Percentiles rank a stretch among this genome's conserved stretches.
These are phyloP conservation scores for Microplitis deprimator DNA, from an alignment of 2,888 invertebrate genomes.

Conservation along the genomic window DNA sequence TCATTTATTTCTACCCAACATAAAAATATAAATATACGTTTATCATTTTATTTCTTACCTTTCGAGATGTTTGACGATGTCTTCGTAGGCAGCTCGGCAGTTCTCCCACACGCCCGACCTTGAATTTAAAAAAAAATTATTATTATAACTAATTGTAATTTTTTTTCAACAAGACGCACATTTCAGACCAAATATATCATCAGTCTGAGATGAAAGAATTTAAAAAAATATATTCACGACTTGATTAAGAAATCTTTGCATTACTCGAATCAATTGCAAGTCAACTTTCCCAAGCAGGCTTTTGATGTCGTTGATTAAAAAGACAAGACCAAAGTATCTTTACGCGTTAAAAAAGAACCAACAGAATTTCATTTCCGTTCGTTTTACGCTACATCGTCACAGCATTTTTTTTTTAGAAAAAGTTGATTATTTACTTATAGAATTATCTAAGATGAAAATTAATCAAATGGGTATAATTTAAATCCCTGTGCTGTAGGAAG, in stretches of 20 bases:
- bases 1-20: not conserved
- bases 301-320: conserved; percentile 71
- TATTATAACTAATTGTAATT: conserved; percentile 26
- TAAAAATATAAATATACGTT: too few species aligned
- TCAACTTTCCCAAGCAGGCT: conserved; percentile 41
- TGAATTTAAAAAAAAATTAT: conserved; percentile 40
- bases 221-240: not conserved
- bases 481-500: not conserved
- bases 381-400: conserved; percentile 3
- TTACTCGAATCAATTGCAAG: conserved; percentile 35
- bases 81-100: conserved; percentile 94
- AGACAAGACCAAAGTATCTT: conserved; percentile 41
- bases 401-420: not conserved
- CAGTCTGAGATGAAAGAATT: conserved; percentile 28
- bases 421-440: not conserved
- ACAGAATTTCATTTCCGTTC: conserved; percentile 35
- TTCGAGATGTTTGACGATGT: conserved; percentile 95
- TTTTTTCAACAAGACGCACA: conserved; percentile 20
- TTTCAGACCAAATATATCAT: conserved; percentile 29
- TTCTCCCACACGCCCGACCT: conserved; percentile 87
- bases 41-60: conserved; percentile 77
- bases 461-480: conserved; percentile 16
- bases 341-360: conserved; percentile 31
- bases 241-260: not conserved
- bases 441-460: conserved; percentile 2